phyloP scores from a whole-genome alignment of 2,113 vertebrate genomes.

The Gymnorhina tibicen region DNA sequence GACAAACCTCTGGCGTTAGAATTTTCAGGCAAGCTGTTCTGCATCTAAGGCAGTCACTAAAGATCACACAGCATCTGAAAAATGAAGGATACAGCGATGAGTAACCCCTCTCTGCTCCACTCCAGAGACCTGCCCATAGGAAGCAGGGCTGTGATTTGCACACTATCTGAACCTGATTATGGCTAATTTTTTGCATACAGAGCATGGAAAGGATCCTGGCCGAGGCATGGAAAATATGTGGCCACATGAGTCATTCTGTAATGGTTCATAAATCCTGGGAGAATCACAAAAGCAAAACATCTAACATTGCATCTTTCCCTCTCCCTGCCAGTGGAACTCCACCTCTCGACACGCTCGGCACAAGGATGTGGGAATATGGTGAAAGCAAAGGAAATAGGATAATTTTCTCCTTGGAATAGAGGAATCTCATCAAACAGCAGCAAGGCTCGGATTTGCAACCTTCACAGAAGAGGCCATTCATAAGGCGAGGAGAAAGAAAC shows the following conservation, averaged over 20 bases:
- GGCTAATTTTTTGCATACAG: slow-evolving; percentile 34
- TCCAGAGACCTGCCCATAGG: slow-evolving; percentile 36
- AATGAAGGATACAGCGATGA: not conserved
- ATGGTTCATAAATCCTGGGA: slow-evolving; percentile 61
- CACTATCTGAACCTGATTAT: slow-evolving; percentile 59
- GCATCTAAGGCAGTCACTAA: slow-evolving; percentile 49
- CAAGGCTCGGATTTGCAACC: slow-evolving; percentile 33
- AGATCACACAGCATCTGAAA: slow-evolving; percentile 52
- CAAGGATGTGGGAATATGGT: slow-evolving; percentile 55
- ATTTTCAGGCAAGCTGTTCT: slow-evolving; percentile 52
- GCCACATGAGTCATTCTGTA: slow-evolving; percentile 57
- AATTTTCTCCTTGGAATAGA: slow-evolving; percentile 61
- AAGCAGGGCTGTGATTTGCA: slow-evolving; percentile 40
- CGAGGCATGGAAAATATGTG: slow-evolving; percentile 59
- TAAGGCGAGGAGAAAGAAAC: slow-evolving; percentile 9
- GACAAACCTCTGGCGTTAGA: slow-evolving; percentile 39
- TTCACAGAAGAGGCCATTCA: slow-evolving; percentile 65
- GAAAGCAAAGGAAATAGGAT: slow-evolving; percentile 62
- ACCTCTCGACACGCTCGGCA: slow-evolving; percentile 43
- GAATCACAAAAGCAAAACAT: slow-evolving; percentile 61
- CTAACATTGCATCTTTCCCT: slow-evolving; percentile 45
- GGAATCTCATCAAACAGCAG: slow-evolving; percentile 61
- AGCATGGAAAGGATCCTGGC: slow-evolving; percentile 44
- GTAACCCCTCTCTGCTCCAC: slow-evolving; percentile 32
- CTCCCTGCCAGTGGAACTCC: slow-evolving; percentile 50